phyloP scores from a whole-genome alignment of 2,113 vertebrate species.

The Eretmochelys imbricata region DNA sequence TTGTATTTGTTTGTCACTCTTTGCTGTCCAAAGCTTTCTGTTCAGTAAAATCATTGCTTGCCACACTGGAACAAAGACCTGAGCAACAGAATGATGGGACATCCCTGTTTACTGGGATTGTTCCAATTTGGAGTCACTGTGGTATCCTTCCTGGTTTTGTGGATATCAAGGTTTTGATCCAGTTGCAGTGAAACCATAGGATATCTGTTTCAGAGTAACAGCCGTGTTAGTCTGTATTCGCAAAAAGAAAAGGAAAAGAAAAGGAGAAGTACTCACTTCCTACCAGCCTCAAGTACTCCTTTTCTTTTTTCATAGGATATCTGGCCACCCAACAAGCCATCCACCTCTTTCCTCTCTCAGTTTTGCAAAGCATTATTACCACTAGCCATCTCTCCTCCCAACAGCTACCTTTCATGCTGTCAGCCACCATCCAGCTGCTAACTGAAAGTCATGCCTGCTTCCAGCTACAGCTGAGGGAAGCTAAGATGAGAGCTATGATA shows the following conservation, averaged over 20 bases:
- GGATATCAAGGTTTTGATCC: neutral
- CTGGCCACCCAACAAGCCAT: neutral
- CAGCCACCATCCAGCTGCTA: neutral
- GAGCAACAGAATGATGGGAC: accelerated
- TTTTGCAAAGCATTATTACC: neutral
- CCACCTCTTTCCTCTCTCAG: neutral
- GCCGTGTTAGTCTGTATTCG: too few species aligned
- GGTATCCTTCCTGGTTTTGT: neutral
- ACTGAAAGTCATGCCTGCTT: neutral
- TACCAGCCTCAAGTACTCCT: too few species aligned
- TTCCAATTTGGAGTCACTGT: neutral
- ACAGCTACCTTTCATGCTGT: neutral
- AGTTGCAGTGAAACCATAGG: neutral
- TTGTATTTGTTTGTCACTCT: neutral
- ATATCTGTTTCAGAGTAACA: too few species aligned
- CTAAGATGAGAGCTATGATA: neutral
- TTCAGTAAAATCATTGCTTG: neutral
- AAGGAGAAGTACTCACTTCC: too few species aligned
- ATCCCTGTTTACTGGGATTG: neutral
- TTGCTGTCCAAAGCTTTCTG: conserved; percentile 2
- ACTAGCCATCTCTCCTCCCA: neutral
- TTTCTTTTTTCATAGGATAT: too few species aligned
- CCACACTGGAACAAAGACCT: neutral
- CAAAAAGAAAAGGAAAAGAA: too few species aligned
- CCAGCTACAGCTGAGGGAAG: neutral